Conservation (phyloP, 2,113 vertebrate genomes). For the Mesocricetus auratus region DNA sequence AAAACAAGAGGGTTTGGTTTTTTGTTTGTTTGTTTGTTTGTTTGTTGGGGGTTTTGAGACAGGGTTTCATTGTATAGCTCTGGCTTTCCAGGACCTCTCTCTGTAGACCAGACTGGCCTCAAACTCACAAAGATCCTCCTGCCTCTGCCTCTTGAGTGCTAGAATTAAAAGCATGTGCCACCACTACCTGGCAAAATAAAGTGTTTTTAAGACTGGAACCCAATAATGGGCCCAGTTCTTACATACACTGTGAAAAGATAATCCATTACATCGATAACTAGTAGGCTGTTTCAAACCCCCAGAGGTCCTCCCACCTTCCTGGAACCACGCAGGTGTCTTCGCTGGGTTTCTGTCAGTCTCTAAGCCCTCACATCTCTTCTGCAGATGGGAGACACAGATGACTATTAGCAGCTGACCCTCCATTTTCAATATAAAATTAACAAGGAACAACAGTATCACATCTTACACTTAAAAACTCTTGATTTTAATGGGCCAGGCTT, state of each 20-base stretch:
- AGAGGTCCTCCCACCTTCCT: neutral
- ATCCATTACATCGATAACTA: neutral
- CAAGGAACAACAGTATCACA: neutral
- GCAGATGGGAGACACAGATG: neutral
- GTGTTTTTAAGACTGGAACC: neutral
- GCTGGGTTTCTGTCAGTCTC: neutral
- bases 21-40: too few species aligned
- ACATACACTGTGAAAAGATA: neutral
- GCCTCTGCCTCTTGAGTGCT: too few species aligned
- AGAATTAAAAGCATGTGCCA: too few species aligned
- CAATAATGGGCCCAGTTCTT: neutral
- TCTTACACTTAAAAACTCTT: neutral
- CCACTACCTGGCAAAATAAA: neutral
- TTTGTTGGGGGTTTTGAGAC: too few species aligned
- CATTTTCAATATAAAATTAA: neutral
- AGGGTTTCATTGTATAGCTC: too few species aligned
- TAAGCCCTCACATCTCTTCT: too few species aligned
- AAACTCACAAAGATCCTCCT: too few species aligned
- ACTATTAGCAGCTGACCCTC: neutral
- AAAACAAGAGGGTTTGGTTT: neutral
- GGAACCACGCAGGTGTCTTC: accelerated
- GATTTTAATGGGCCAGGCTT: neutral
- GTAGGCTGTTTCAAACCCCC: neutral
- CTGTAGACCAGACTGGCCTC: too few species aligned
- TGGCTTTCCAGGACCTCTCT: too few species aligned